Percentiles rank a stretch among this genome's conserved stretches.
Conservation (phyloP, 2,113 vertebrate genomes). For the Plecotus auritus region DNA sequence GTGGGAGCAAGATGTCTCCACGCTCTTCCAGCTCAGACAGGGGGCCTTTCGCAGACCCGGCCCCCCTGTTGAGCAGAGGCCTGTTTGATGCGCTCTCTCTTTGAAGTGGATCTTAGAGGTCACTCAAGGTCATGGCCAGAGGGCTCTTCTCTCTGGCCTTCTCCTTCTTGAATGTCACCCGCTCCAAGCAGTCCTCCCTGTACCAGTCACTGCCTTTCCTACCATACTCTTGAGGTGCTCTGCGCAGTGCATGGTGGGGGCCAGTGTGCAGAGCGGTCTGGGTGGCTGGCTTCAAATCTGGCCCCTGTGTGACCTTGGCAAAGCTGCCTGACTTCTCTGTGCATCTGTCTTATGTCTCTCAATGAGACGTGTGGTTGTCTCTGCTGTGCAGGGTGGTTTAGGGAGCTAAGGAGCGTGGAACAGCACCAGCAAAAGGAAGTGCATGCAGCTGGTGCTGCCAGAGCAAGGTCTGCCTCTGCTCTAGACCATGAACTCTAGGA, state of each 20-base stretch:
- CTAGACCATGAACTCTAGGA: accelerated
- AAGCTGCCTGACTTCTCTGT: background rate
- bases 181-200: background rate
- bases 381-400: background rate
- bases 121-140: background rate
- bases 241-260: accelerated
- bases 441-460: accelerated
- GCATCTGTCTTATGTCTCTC: background rate
- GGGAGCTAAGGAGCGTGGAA: background rate
- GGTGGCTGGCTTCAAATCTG: accelerated
- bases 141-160: background rate
- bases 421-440: background rate
- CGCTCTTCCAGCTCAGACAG: background rate
- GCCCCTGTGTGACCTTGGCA: background rate
- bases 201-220: background rate
- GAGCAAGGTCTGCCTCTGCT: background rate
- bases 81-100: accelerated
- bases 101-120: background rate
- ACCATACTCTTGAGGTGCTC: background rate
- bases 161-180: background rate
- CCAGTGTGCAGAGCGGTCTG: accelerated
- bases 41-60: accelerated
- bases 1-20: accelerated
- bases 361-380: background rate
- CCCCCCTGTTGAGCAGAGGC: too few species aligned